Evolutionary conservation across 2,113 vertebrate species (phyloP), one percentile per base, ranked within the genome.

Genomic region (Oryctolagus cuniculus): DNA sequence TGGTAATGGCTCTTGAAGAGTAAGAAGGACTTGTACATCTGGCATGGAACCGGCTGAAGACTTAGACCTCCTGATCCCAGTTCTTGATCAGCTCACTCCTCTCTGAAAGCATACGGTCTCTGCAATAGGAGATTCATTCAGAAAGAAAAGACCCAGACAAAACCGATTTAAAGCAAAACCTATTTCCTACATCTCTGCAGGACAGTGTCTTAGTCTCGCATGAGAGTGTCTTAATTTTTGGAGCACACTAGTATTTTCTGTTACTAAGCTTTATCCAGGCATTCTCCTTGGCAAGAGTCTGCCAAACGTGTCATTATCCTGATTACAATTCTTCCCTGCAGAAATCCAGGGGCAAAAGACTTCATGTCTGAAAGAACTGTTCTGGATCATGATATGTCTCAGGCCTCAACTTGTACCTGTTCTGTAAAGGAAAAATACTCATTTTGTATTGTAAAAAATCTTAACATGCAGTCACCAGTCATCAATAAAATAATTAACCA

Each of bases 341-440:
- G 22, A 81, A 15, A 58, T 49, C 27, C 25, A 83, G 27, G 51
- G 79, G 53, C 17, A 70, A 61, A 93, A 87, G 80, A 15, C 5
- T 7, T 80, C 25, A 63, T 16, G 38, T 74, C 36, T 53, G 31
- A 78, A 58, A 29, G 6, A 38, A 44, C 72, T 27, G 36, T 64
- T 82, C 63, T 58, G 58, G 22, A 92, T 4, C 10, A 79, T 44
- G 55, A 44, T 9, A 72, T 9, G 19, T 64, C 16, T 92, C 63
- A 36, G 31, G 53, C 36, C 67, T 83, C 64, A 94, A 86, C n/a
- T n/a, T 95, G 3, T 27, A 67, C 66, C 27, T 85, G 9, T 82
- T 69, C 31, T 85, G 27, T 82, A 88, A 88, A 75, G 34, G 53
- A 74, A 87, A 92, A 93, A 53, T 1, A 25, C 80, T 17, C 70